Percentiles rank a stretch among this genome's conserved stretches.
These are phyloP conservation scores for Rhinogobius similis DNA, from an alignment of 2,113 vertebrate species.

Conservation along the genomic window DNA sequence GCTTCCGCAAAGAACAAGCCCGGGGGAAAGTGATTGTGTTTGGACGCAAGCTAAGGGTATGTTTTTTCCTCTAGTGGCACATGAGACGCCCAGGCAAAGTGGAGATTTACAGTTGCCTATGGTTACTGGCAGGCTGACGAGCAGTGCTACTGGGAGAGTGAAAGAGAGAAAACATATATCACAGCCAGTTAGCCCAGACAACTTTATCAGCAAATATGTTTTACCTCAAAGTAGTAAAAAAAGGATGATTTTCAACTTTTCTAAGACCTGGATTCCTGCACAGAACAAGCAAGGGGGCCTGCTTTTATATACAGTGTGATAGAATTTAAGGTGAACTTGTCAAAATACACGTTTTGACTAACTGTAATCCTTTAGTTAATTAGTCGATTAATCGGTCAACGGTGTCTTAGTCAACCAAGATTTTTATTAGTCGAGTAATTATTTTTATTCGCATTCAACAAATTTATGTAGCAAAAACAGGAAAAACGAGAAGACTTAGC, in stretches of 20 bases:
- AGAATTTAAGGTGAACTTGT: too few species aligned
- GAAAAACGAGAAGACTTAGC: too few species aligned
- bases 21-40: slow-evolving; percentile 96
- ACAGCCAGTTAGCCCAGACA: slow-evolving; percentile 4
- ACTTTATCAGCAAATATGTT: slow-evolving; percentile 1
- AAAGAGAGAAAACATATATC: background rate
- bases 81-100: background rate
- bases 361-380: too few species aligned
- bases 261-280: background rate
- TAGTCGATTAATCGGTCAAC: too few species aligned
- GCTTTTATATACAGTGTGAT: too few species aligned
- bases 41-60: slow-evolving; percentile 93
- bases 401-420: too few species aligned
- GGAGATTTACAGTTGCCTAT: slow-evolving; percentile 2
- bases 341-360: too few species aligned
- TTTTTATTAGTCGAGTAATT: too few species aligned
- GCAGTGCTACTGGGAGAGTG: background rate
- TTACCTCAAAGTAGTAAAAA: slow-evolving; percentile 3
- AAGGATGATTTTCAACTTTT: background rate
- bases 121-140: background rate
- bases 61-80: slow-evolving; percentile 19
- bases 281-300: background rate
- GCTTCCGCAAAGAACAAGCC: slow-evolving; percentile 94
- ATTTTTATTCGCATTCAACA: too few species aligned
- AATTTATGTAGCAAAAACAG: too few species aligned